Conservation (phyloP, 2,113 vertebrate species). For the Zosterops pallidus region DNA sequence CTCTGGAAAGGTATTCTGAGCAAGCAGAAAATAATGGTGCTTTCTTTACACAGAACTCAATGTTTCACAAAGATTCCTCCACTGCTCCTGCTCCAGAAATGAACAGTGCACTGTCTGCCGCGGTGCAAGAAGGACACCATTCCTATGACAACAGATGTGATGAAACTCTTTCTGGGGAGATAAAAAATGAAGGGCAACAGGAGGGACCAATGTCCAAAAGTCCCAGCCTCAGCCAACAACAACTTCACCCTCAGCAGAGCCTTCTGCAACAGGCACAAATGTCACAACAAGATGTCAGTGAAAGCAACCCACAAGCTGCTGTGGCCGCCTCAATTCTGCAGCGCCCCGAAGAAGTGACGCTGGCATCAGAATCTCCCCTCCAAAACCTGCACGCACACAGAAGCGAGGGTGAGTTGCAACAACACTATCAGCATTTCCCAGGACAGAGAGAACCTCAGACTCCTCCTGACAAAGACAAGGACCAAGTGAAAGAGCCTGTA, state of each 20-base stretch:
- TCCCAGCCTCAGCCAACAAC: conserved; percentile 16
- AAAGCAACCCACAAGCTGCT: neutral
- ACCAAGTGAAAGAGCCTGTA: conserved; percentile 58
- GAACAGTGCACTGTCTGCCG: conserved; percentile 54
- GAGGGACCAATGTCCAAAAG: conserved; percentile 20
- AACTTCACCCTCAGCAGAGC: conserved; percentile 16
- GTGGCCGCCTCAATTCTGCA: neutral
- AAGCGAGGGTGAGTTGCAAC: conserved; percentile 36
- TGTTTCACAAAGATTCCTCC: conserved; percentile 78
- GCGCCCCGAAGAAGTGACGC: conserved; percentile 38
- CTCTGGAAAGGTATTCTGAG: conserved; percentile 72
- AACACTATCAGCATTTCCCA: conserved; percentile 41
- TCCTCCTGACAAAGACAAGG: conserved; percentile 60
- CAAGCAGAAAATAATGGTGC: conserved; percentile 75
- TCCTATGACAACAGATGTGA: conserved; percentile 59
- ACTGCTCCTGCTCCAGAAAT: conserved; percentile 63
- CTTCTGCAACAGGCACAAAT: conserved; percentile 57
- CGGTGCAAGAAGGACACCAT: conserved; percentile 59
- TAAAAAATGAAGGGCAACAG: conserved; percentile 62
- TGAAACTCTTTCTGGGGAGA: conserved; percentile 62
- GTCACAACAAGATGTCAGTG: neutral
- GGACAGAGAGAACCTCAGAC: conserved; percentile 55
- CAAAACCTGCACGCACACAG: neutral
- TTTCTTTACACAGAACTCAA: conserved; percentile 76
- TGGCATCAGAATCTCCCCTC: conserved; percentile 32